Base-by-base conservation (phyloP, 1,140 invertebrate species). In the Dysdera silvatica region DNA sequence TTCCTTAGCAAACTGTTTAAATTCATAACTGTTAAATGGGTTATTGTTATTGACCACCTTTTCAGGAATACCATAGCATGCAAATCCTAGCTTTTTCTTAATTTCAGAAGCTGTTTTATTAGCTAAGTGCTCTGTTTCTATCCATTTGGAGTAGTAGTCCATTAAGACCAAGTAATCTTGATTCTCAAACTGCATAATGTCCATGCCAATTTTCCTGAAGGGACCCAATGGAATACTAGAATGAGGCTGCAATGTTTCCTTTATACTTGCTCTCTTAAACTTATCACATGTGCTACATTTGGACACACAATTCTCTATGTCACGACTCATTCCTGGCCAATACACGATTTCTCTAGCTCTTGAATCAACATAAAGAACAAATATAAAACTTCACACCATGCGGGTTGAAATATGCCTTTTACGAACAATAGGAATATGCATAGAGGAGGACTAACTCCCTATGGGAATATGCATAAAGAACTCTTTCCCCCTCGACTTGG, bases 1-100 rank as follows among this genome's bases (percentile, higher is more conserved):
- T 32, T 62, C 35, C 12, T 53, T 24, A n/a, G 40, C 31, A 55
- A 62, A 62, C 10, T 62, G 48, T n/a, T 47, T 62, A 23, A 47
- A 55, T 41, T n/a, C 8, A 16, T 18, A 14, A 31, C 35, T 43
- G 47, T 55, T 62, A 28, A 33, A 56, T 29, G 45, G 40, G 6
- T 24, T 28, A 32, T 56, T 45, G 35, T 61, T 48, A 52, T 8
- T 20, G 29, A 59, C 18, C 6, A 59, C n/a, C 12, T 4, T 47
- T 12, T 52, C 20, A 2, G 59, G 47, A 8, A 61, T 28, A 6
- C 59, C 48, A 61, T n/a, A 45, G 20, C 24, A 20, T 12, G 48
- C 31, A 24, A 61, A 37, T 3, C 23, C 28, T 2, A 4, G 14
- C 20, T 61, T 29, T 29, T n/a, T 32, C 10, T 14, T 56, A 16